Conservation (phyloP, 2,797 vertebrate genomes). For the Adrianichthys oophorus region DNA sequence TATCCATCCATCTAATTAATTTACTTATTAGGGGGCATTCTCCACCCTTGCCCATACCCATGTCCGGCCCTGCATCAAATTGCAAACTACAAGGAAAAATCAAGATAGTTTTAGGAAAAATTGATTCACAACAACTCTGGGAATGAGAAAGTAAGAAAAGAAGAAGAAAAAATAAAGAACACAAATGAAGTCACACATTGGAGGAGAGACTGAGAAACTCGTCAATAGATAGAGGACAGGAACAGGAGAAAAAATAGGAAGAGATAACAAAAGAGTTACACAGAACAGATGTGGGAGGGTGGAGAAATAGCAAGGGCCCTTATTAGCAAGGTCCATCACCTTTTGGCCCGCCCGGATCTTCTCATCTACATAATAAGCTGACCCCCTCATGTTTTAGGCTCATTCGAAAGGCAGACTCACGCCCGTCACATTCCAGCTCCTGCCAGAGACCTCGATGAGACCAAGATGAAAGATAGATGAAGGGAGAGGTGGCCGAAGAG, state of each 20-base stretch:
- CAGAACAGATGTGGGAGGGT: background rate
- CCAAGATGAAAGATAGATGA: conserved; percentile 57
- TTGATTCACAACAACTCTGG: too few species aligned
- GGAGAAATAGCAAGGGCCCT: conserved; percentile 44
- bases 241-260: conserved; percentile 5
- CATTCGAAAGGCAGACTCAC: conserved; percentile 84
- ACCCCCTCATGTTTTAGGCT: conserved; percentile 79
- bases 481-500: conserved; percentile 37
- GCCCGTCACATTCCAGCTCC: conserved; percentile 66
- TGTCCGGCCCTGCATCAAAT: too few species aligned
- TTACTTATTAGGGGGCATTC: too few species aligned
- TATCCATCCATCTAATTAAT: too few species aligned
- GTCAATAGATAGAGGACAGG: conserved; percentile 19
- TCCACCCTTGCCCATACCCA: too few species aligned
- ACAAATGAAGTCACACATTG: conserved; percentile 21
- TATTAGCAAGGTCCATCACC: conserved; percentile 81
- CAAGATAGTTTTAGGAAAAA: too few species aligned
- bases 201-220: conserved; percentile 12
- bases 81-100: too few species aligned
- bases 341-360: conserved; percentile 71
- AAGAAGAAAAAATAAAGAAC: conserved; percentile 13
- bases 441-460: conserved; percentile 54
- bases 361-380: conserved; percentile 89
- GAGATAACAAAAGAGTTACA: conserved; percentile 1
- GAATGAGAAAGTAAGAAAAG: conserved; percentile 30